Evolutionary conservation across 2,113 vertebrate species (phyloP).

Genomic region (Podiceps cristatus): DNA sequence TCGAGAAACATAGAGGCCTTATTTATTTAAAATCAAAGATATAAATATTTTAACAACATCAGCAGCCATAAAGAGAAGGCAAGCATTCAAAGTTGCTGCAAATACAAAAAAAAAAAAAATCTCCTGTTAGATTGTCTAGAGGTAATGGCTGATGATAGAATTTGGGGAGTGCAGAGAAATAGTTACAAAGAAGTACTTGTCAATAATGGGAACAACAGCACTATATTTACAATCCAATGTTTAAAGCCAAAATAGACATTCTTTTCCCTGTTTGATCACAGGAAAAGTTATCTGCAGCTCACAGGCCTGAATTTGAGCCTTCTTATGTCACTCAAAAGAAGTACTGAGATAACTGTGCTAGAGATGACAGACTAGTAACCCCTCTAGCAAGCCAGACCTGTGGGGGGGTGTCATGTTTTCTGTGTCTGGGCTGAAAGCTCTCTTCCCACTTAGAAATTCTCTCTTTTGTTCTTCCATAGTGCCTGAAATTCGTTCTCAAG

Average conservation of each 20-base stretch:
- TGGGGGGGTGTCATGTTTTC: constrained; percentile 24
- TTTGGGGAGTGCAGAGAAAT: neutral
- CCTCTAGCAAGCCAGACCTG: neutral
- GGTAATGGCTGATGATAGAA: constrained; percentile 14
- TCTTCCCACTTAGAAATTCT: neutral
- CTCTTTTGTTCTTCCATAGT: constrained; percentile 42
- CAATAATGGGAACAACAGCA: constrained; percentile 12
- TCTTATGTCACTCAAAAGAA: constrained; percentile 37
- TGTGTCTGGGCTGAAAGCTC: neutral
- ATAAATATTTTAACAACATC: constrained; percentile 38
- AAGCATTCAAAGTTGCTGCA: neutral
- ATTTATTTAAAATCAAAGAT: constrained; percentile 40
- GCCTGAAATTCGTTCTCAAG: constrained; percentile 41
- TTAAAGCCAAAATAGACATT: constrained; percentile 41
- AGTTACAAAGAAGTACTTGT: constrained; percentile 11
- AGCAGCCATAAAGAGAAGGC: neutral
- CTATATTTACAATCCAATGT: constrained; percentile 22
- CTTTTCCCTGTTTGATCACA: constrained; percentile 47
- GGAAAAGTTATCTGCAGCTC: constrained; percentile 59
- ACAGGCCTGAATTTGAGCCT: constrained; percentile 28
- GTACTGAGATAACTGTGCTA: constrained; percentile 16
- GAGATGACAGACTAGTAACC: constrained; percentile 38
- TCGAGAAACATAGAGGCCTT: constrained; percentile 14
- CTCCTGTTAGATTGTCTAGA: neutral
- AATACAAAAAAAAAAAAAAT: neutral